Conservation (phyloP, 2,113 vertebrate species). For the Oryctolagus cuniculus region DNA sequence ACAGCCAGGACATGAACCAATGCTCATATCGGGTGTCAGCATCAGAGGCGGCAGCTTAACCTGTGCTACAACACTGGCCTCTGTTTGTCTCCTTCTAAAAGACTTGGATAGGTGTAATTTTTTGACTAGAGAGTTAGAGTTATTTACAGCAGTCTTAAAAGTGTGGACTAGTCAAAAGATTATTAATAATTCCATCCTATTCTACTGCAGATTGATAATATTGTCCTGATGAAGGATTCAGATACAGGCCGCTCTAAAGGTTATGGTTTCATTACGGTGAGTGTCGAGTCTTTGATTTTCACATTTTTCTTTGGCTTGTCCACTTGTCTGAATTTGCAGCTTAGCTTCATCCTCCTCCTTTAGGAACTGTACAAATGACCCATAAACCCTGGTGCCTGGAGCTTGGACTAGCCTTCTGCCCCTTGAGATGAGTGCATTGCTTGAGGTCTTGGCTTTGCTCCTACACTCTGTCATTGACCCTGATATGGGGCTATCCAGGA, state of each 20-base stretch:
- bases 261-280: constrained; percentile 86
- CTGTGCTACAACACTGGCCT: no score
- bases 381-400: constrained; percentile 53
- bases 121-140: constrained; percentile 1
- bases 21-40: no score
- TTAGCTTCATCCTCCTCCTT: constrained; percentile 67
- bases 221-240: constrained; percentile 84
- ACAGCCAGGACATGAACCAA: no score
- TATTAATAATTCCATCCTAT: neutral
- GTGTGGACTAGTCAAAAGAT: neutral
- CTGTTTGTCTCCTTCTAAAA: neutral
- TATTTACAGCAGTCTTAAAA: neutral
- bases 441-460: constrained; percentile 63
- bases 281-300: constrained; percentile 47
- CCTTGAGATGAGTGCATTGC: constrained; percentile 57
- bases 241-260: constrained; percentile 86
- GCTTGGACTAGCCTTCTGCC: constrained; percentile 57
- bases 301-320: constrained; percentile 36
- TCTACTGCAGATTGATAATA: constrained; percentile 83
- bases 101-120: neutral
- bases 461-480: constrained; percentile 48
- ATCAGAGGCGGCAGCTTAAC: no score
- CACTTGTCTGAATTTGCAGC: constrained; percentile 61
- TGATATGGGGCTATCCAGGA: constrained; percentile 34
- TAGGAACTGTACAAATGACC: constrained; percentile 59